Base-by-base conservation (phyloP, 2,113 vertebrate genomes). In the Calyptomena viridis region DNA sequence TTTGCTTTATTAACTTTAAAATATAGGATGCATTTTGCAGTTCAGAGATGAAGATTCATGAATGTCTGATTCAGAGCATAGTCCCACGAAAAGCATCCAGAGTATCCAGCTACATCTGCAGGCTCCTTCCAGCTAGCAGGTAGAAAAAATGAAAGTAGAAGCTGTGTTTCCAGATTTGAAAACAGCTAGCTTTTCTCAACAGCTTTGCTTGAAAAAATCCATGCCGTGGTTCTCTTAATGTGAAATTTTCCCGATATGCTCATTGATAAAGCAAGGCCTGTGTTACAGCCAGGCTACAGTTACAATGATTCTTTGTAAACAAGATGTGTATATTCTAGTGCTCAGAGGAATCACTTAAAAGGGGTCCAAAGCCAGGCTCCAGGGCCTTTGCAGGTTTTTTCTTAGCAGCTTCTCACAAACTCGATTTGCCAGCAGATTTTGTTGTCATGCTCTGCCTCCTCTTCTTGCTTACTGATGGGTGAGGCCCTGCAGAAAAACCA, bases 1-100 rank as follows among this genome's bases (percentile, higher is more conserved):
- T 31, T 82, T 88, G 55, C 77, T 88, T 78, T 91, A 83, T 94
- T 93, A 84, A 62, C 72, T 88, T 78, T 72, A 60, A 94, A 76
- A 90, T 89, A 53, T 4, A 72, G 87, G 63, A 49, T 49, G 22
- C 2, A 1, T 85, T 87, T 90, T 39, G 37, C 20, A 37, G 39
- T 37, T 89, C 50, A 42, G 68, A 84, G 71, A 79, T 55, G 87
- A 90, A 84, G 88, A 76, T 67, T 76, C 67, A 68, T 37, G 55
- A 79, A 37, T 8, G 23, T 39, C 53, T 14, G n/a, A 6, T 52
- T 83, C 85, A 86, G 55, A 56, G 28, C 39, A 74, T 1, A 3
- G 31, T 23, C 58, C 12, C 39, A 69, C 27, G 58, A 5, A n/a
- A 69, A 53, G 27, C 35, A 80, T 33, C 17, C 37, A 25, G 76